phyloP scores from a whole-genome alignment of 2,888 invertebrate species.

The Eupithecia dodoneata region DNA sequence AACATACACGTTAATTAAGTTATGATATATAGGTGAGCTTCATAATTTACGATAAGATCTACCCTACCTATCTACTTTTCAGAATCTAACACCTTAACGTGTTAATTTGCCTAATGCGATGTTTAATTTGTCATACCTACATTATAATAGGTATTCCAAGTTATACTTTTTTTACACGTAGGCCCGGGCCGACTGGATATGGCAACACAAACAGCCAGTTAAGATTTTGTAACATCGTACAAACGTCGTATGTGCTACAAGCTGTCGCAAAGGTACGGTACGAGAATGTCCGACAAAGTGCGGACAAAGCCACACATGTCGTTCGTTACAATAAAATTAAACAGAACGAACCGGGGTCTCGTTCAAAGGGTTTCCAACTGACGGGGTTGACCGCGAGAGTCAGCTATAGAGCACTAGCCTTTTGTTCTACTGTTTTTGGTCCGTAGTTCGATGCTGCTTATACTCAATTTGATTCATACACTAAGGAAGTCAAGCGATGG shows the following conservation, averaged over 20 bases:
- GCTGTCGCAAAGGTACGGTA: slow-evolving; percentile 10
- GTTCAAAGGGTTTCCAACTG: slow-evolving; percentile 24
- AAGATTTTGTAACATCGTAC: background rate
- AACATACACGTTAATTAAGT: background rate
- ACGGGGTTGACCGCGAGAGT: slow-evolving; percentile 22
- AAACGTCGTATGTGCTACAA: background rate
- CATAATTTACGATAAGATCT: background rate
- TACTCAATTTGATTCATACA: background rate
- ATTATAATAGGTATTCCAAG: background rate
- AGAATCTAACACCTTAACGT: background rate
- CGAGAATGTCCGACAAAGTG: background rate
- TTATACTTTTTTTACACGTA: background rate
- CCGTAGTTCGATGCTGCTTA: background rate
- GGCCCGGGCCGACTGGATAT: background rate
- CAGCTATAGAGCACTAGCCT: background rate
- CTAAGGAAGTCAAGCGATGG: background rate
- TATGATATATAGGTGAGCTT: background rate
- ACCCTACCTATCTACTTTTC: background rate
- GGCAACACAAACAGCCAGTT: background rate
- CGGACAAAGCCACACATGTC: slow-evolving; percentile 24
- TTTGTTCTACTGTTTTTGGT: slow-evolving; percentile 1
- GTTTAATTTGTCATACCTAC: too few species aligned
- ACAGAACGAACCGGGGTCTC: slow-evolving; percentile 16
- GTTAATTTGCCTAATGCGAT: background rate
- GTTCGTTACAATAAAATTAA: slow-evolving; percentile 28